phyloP scores from a whole-genome alignment of 2,888 invertebrate species.

The Lottia scabra region DNA sequence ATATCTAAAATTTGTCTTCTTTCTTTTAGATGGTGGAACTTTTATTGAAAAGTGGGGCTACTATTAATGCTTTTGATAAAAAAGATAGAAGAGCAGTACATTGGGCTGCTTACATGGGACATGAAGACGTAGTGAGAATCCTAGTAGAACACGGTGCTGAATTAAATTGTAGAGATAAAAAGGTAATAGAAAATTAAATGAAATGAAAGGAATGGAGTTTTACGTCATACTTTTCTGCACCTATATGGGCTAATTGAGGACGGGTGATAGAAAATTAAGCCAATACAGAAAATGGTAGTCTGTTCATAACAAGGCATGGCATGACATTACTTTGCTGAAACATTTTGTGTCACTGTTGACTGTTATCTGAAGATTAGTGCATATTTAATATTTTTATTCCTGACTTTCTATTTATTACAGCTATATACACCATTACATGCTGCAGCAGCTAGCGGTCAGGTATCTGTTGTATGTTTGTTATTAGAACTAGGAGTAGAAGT shows the following conservation, averaged over 20 bases:
- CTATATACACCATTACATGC: slow-evolving; percentile 77
- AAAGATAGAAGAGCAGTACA: slow-evolving; percentile 76
- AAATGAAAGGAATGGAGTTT: no score
- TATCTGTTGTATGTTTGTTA: slow-evolving; percentile 70
- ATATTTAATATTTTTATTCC: neutral
- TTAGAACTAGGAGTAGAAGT: slow-evolving; percentile 74
- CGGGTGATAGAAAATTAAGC: no score
- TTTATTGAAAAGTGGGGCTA: slow-evolving; percentile 73
- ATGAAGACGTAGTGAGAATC: slow-evolving; percentile 67
- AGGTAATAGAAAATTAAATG: no score
- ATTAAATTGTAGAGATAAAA: slow-evolving; percentile 69
- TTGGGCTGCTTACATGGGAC: slow-evolving; percentile 76
- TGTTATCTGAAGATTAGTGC: no score
- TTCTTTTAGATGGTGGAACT: slow-evolving; percentile 72
- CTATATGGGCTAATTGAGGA: no score
- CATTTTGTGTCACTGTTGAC: no score
- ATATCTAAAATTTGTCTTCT: slow-evolving; percentile 6
- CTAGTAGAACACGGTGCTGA: slow-evolving; percentile 68
- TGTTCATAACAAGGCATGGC: no score
- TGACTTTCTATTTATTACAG: no score
- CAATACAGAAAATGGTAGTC: no score
- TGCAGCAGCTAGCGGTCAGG: slow-evolving; percentile 74
- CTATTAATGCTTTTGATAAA: slow-evolving; percentile 77
- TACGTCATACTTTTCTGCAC: no score
- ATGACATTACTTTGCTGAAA: no score